Conservation (phyloP, 2,888 invertebrate species). For the Athetis lepigone region DNA sequence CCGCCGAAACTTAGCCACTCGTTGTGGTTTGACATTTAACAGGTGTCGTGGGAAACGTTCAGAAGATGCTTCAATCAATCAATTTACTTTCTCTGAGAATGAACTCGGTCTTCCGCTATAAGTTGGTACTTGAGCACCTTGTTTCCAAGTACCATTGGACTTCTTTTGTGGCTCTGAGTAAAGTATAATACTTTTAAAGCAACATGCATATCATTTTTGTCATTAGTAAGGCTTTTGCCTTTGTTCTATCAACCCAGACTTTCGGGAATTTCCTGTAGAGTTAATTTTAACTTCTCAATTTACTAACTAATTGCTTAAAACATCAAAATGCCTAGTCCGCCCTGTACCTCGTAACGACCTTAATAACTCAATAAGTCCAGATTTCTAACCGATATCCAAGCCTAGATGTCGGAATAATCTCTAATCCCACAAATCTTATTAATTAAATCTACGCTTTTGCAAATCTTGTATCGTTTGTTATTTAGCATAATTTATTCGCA, state of each 20-base stretch:
- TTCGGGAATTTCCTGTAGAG: not conserved
- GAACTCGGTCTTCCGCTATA: constrained; percentile 19
- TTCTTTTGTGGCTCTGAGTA: constrained; percentile 18
- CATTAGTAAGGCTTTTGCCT: not conserved
- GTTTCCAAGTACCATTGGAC: constrained; percentile 6
- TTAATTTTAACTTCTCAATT: not conserved
- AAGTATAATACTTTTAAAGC: constrained; percentile 2
- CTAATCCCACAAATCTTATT: not conserved
- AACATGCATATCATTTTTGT: not conserved
- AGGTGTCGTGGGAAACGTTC: constrained; percentile 43
- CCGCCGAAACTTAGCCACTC: constrained; percentile 1
- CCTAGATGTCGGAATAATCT: not conserved
- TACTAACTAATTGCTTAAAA: not conserved
- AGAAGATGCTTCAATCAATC: constrained; percentile 50
- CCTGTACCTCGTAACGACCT: not conserved
- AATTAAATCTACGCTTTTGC: constrained; percentile 12
- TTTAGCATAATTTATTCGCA: constrained; percentile 54
- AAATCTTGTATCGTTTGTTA: constrained; percentile 20
- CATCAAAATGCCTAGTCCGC: not conserved
- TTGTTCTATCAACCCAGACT: not conserved
- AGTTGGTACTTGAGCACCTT: constrained; percentile 20
- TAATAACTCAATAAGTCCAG: not conserved
- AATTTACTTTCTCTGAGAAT: constrained; percentile 48
- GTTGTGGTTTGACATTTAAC: constrained; percentile 30
- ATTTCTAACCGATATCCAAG: not conserved